Conservation (phyloP, 1,140 invertebrate species). For the Hycleus phaleratus region DNA sequence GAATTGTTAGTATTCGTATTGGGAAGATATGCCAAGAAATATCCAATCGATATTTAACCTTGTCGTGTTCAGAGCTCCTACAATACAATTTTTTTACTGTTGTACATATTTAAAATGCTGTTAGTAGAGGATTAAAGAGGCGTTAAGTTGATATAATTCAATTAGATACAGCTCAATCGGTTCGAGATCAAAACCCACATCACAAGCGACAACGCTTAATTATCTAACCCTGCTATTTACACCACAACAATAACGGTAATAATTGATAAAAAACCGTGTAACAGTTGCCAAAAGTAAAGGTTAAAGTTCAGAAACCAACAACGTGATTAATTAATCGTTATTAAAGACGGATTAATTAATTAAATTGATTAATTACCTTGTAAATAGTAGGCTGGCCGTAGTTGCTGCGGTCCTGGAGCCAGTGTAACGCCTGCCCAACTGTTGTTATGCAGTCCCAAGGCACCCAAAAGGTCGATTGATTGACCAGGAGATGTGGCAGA, state of each 20-base stretch:
- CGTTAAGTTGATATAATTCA: constrained; percentile 12
- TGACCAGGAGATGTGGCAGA: constrained; percentile 25
- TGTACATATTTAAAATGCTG: too few species aligned
- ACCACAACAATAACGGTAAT: neutral
- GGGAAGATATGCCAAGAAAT: neutral
- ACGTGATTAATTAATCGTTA: too few species aligned
- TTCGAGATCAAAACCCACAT: constrained; percentile 4
- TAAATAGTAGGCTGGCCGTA: constrained; percentile 56
- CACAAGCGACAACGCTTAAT: neutral
- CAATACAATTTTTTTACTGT: too few species aligned
- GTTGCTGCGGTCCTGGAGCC: constrained; percentile 53
- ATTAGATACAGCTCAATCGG: constrained; percentile 8
- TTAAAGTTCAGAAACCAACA: too few species aligned
- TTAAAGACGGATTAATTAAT: neutral
- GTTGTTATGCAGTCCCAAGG: constrained; percentile 60
- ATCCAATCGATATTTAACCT: neutral
- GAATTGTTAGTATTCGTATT: too few species aligned
- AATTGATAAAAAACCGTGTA: neutral
- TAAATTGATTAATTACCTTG: constrained; percentile 43
- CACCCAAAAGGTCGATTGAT: constrained; percentile 54
- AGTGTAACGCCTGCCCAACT: constrained; percentile 53
- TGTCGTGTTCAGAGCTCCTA: too few species aligned
- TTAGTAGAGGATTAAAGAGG: neutral
- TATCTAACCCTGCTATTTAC: neutral
- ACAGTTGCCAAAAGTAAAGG: too few species aligned